A percentile compares a stretch with the other conserved stretches of the same genome.
Evolutionary conservation across 1,140 invertebrate species (phyloP).

Genomic region (Pseudachorutes palmiensis): DNA sequence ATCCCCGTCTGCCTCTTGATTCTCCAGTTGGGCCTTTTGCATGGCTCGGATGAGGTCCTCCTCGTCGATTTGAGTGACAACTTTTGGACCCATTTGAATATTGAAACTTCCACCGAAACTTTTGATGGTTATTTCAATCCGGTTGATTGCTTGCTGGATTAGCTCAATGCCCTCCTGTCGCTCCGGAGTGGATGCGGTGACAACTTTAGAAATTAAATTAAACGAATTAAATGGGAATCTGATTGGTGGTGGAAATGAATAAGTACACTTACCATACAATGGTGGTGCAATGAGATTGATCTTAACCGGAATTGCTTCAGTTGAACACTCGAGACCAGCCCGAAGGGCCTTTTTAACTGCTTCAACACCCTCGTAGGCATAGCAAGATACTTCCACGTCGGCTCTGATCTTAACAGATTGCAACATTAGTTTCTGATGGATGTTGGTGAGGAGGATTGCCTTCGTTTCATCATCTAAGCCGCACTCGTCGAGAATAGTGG

Average conservation of each 20-base stretch:
- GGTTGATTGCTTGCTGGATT: conserved; percentile 77
- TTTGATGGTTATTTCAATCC: conserved; percentile 75
- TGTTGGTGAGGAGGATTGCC: conserved; percentile 86
- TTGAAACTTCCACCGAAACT: conserved; percentile 81
- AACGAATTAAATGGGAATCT: conserved; percentile 15
- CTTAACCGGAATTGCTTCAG: conserved; percentile 89
- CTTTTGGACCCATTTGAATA: conserved; percentile 91
- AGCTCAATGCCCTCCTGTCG: conserved; percentile 84
- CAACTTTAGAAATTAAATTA: conserved; percentile 53
- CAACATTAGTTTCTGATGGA: conserved; percentile 90
- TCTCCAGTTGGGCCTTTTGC: conserved; percentile 86
- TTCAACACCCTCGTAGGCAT: conserved; percentile 97
- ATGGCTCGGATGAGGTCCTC: conserved; percentile 86
- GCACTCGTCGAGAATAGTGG: conserved; percentile 90
- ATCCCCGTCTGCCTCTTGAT: conserved; percentile 84
- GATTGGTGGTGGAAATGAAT: not conserved
- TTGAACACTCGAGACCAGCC: conserved; percentile 84
- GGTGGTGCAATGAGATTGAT: conserved; percentile 99
- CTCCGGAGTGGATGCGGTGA: conserved; percentile 96
- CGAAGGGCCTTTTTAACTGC: conserved; percentile 91
- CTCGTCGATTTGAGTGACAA: conserved; percentile 96
- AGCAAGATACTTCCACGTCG: conserved; percentile 97
- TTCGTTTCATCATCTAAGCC: conserved; percentile 87
- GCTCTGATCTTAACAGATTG: conserved; percentile 96
- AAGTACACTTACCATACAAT: conserved; percentile 63